Conservation (phyloP, 2,888 invertebrate species). For the Trachelus stipa region DNA sequence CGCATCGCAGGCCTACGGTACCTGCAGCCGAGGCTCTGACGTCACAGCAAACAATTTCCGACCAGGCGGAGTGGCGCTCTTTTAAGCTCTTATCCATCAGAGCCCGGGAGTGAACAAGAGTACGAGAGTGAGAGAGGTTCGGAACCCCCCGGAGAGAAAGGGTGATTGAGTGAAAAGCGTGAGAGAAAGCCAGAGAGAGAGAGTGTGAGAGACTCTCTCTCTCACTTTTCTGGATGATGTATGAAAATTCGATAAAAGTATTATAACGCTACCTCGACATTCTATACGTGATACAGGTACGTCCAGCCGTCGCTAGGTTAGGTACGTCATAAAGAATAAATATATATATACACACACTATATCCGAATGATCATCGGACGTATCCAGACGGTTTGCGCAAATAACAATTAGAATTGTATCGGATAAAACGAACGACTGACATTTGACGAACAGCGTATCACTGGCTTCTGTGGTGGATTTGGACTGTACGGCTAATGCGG, state of each 20-base stretch:
- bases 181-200: slow-evolving; percentile 7
- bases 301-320: background rate
- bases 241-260: slow-evolving; percentile 27
- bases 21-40: too few species aligned
- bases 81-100: slow-evolving; percentile 6
- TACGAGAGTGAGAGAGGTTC: too few species aligned
- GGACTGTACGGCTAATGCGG: too few species aligned
- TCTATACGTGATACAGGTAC: slow-evolving; percentile 15
- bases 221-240: slow-evolving; percentile 16
- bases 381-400: too few species aligned
- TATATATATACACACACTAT: too few species aligned
- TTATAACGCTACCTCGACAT: slow-evolving; percentile 22
- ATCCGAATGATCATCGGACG: too few species aligned
- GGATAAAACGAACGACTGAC: too few species aligned
- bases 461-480: too few species aligned
- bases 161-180: background rate
- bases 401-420: too few species aligned
- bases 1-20: too few species aligned
- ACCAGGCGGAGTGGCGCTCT: background rate
- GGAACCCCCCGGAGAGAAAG: slow-evolving; percentile 15
- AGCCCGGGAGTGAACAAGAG: background rate
- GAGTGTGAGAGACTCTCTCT: slow-evolving; percentile 1
- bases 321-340: too few species aligned
- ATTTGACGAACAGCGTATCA: too few species aligned
- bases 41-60: background rate